Evolutionary conservation across 2,888 invertebrate genomes (phyloP).

Genomic region (Mythimna impura): DNA sequence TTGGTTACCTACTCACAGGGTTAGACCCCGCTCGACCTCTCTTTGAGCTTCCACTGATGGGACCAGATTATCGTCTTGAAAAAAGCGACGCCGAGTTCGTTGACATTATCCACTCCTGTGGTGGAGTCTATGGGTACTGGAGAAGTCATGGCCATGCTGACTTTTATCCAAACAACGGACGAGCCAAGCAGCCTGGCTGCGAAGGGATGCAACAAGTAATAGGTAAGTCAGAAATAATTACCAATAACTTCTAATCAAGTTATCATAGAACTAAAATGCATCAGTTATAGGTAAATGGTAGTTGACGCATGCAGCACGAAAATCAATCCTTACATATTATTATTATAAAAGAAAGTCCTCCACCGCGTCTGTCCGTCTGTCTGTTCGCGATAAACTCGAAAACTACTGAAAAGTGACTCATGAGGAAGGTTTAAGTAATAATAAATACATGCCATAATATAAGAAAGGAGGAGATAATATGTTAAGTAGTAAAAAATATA

Average conservation of each 20-base stretch:
- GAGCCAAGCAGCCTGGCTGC: slow-evolving; percentile 93
- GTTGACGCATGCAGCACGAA: background rate
- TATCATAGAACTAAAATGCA: background rate
- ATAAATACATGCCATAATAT: no score
- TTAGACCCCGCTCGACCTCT: slow-evolving; percentile 93
- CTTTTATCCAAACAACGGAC: slow-evolving; percentile 94
- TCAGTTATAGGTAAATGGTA: no score
- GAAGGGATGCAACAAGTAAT: slow-evolving; percentile 82
- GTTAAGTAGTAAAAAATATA: no score
- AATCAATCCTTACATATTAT: no score
- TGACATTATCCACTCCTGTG: slow-evolving; percentile 94
- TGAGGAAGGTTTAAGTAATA: no score
- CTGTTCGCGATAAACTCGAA: no score
- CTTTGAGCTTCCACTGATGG: slow-evolving; percentile 88
- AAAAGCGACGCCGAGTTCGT: slow-evolving; percentile 93
- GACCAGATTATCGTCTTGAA: slow-evolving; percentile 87
- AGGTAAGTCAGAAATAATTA: slow-evolving; percentile 69
- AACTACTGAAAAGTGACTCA: no score
- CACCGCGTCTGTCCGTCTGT: no score
- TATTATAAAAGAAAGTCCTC: no score
- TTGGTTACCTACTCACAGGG: slow-evolving; percentile 71
- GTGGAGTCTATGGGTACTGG: slow-evolving; percentile 91
- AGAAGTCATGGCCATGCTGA: slow-evolving; percentile 92
- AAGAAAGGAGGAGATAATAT: no score
- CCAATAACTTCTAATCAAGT: background rate